Evolutionary conservation across 2,888 invertebrate genomes (phyloP).

Genomic region (Drosophila percnosoma): DNA sequence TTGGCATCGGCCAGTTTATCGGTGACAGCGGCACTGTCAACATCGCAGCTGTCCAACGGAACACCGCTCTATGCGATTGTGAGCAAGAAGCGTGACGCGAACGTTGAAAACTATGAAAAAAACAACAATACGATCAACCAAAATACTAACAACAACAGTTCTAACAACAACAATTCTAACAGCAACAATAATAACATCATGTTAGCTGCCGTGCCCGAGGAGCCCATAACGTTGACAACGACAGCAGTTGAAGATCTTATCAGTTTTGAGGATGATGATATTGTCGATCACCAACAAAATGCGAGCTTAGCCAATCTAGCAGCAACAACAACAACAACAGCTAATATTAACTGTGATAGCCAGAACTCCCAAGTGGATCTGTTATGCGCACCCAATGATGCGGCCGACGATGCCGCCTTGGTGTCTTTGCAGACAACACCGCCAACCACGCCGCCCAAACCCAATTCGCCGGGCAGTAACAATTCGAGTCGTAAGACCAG

Average conservation of each 20-base stretch:
- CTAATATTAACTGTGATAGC: conserved; percentile 49
- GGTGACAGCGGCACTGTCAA: conserved; percentile 73
- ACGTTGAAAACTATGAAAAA: conserved; percentile 51
- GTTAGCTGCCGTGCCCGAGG: conserved; percentile 57
- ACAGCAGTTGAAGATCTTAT: conserved; percentile 80
- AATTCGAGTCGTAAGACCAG: conserved; percentile 85
- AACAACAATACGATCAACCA: conserved; percentile 25
- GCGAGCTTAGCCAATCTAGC: conserved; percentile 35
- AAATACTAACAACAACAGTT: conserved; percentile 17
- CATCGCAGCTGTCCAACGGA: conserved; percentile 53
- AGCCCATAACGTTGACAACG: conserved; percentile 30
- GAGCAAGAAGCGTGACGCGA: conserved; percentile 73
- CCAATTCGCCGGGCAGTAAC: conserved; percentile 74
- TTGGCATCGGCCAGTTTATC: conserved; percentile 60
- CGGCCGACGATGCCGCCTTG: conserved; percentile 44
- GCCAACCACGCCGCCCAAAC: conserved; percentile 72
- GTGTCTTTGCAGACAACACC: conserved; percentile 56
- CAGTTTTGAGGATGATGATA: conserved; percentile 82
- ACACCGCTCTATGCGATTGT: conserved; percentile 81
- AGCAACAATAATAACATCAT: conserved; percentile 33
- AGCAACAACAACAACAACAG: conserved; percentile 1
- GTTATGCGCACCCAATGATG: conserved; percentile 72
- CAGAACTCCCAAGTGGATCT: conserved; percentile 62
- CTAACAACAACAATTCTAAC: conserved; percentile 17
- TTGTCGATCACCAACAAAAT: conserved; percentile 18